Percentiles rank a stretch among this genome's conserved stretches.
These are phyloP conservation scores for Chaetophractus vellerosus DNA, from an alignment of 2,797 vertebrate species.

Conservation along the genomic window DNA sequence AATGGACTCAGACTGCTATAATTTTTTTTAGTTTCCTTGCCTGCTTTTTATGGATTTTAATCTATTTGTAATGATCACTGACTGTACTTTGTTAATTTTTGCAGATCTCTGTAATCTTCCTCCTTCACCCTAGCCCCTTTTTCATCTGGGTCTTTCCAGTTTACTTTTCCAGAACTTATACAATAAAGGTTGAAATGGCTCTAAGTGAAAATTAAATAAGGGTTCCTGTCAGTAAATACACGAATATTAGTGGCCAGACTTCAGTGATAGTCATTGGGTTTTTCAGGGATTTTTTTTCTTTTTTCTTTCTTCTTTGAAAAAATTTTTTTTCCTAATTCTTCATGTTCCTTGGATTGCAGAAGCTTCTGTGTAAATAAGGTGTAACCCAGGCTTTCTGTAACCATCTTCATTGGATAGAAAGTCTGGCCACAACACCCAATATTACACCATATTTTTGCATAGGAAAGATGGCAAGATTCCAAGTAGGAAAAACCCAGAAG, in stretches of 20 bases:
- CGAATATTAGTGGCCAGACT: neutral
- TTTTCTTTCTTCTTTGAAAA: too few species aligned
- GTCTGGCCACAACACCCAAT: neutral
- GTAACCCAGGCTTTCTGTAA: neutral
- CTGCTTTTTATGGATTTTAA: constrained; percentile 27
- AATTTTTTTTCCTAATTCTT: neutral
- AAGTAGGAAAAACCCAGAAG: constrained; percentile 15
- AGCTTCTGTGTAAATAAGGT: constrained; percentile 44
- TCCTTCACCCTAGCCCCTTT: neutral
- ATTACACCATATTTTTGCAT: neutral
- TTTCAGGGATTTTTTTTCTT: neutral
- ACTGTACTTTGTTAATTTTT: neutral
- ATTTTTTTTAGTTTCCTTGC: neutral
- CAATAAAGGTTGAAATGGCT: neutral
- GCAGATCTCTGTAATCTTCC: neutral
- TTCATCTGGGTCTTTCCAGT: neutral
- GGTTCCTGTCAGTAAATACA: constrained; percentile 1
- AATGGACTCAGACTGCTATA: neutral
- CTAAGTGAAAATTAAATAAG: neutral
- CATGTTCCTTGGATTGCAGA: neutral
- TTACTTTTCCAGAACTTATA: neutral
- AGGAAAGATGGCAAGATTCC: constrained; percentile 21
- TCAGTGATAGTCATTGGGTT: neutral
- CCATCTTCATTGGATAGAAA: neutral
- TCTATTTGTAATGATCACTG: neutral